A percentile compares a stretch with the other conserved stretches of the same genome.
Conservation (phyloP, 2,113 vertebrate genomes). For the Macquaria australasica region DNA sequence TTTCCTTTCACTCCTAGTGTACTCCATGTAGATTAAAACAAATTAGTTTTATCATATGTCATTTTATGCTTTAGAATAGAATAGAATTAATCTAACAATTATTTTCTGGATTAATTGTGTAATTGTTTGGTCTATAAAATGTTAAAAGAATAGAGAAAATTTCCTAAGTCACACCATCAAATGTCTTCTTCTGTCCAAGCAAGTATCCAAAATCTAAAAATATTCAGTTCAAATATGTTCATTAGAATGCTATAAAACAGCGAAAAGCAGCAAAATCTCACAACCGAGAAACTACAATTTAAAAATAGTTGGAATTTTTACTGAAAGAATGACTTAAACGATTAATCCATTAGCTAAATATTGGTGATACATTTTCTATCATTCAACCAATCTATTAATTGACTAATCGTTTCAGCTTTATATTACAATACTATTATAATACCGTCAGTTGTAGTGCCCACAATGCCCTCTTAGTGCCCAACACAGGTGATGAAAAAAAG, state of each 20-base stretch:
- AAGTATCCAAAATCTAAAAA: not conserved
- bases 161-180: not conserved
- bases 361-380: too few species aligned
- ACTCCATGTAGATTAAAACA: not conserved
- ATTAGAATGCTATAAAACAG: not conserved
- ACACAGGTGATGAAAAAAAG: too few species aligned
- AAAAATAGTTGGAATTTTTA: too few species aligned
- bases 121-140: not conserved
- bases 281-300: too few species aligned
- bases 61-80: too few species aligned
- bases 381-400: too few species aligned
- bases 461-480: too few species aligned
- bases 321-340: too few species aligned
- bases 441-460: too few species aligned
- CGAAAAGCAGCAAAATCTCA: not conserved
- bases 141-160: not conserved
- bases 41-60: not conserved
- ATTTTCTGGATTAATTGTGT: not conserved
- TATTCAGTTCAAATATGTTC: not conserved
- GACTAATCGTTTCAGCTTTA: not conserved
- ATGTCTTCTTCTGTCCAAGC: not conserved
- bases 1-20: not conserved
- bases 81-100: not conserved
- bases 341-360: too few species aligned
- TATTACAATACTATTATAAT: too few species aligned